phyloP scores from a whole-genome alignment of 1,140 invertebrate genomes.

The Megalonaias nervosa region DNA sequence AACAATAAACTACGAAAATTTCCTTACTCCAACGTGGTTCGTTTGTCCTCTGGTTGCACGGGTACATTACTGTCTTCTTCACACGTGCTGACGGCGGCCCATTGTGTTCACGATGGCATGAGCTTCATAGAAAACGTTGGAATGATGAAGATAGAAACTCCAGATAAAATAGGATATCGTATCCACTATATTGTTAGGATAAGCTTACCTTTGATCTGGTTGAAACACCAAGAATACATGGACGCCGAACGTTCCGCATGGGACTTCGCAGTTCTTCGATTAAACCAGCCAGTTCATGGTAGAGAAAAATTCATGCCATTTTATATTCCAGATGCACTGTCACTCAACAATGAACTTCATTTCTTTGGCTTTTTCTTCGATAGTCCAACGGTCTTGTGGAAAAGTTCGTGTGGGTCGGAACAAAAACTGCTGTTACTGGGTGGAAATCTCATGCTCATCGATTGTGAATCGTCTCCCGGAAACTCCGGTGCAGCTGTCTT shows the following conservation, averaged over 20 bases:
- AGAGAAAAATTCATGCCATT: constrained; percentile 48
- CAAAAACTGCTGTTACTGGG: constrained; percentile 42
- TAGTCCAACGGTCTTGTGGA: constrained; percentile 32
- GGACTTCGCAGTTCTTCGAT: constrained; percentile 55
- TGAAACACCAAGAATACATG: constrained; percentile 22
- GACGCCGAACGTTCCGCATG: constrained; percentile 34
- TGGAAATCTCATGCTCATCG: constrained; percentile 49
- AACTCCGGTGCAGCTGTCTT: constrained; percentile 57
- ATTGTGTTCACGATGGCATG: constrained; percentile 57
- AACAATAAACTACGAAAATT: constrained; percentile 38
- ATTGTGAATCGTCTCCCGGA: constrained; percentile 51
- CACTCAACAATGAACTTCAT: constrained; percentile 43
- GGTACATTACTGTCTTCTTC: constrained; percentile 56
- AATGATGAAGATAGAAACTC: constrained; percentile 54
- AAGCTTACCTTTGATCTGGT: constrained; percentile 51
- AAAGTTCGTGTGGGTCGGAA: constrained; percentile 38
- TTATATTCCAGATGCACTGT: constrained; percentile 42
- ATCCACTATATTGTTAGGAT: constrained; percentile 58
- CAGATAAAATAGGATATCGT: constrained; percentile 46
- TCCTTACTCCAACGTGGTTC: constrained; percentile 56
- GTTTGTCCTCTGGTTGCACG: constrained; percentile 57
- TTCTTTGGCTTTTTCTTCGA: constrained; percentile 50
- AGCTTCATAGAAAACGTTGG: constrained; percentile 48
- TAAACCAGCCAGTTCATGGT: constrained; percentile 46
- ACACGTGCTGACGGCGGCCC: constrained; percentile 58